phyloP scores from a whole-genome alignment of 1,140 invertebrate species.

The Drosophila erecta region DNA sequence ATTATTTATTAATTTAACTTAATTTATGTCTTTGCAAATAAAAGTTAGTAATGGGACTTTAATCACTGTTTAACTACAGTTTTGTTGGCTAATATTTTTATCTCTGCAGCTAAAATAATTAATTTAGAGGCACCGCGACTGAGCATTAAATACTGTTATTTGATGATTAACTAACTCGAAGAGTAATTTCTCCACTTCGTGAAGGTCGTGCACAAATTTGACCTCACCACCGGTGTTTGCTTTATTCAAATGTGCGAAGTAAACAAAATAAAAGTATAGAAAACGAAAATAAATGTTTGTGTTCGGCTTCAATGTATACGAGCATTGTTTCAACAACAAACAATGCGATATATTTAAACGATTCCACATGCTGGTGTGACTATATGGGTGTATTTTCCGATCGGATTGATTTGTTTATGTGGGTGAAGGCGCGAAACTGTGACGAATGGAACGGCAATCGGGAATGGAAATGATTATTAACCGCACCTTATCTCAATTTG shows the following conservation, averaged over 20 bases:
- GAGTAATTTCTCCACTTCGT: constrained; percentile 10
- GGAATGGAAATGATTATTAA: constrained; percentile 28
- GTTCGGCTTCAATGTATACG: constrained; percentile 32
- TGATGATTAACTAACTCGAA: constrained; percentile 2
- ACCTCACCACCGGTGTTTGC: constrained; percentile 13
- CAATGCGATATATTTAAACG: constrained; percentile 53
- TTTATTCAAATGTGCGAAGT: constrained; percentile 51
- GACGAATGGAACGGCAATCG: constrained; percentile 41
- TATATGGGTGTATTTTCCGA: constrained; percentile 1
- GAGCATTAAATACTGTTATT: no score
- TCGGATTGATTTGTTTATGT: constrained; percentile 27
- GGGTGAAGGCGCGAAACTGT: constrained; percentile 46
- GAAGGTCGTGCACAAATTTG: constrained; percentile 42
- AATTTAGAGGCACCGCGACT: no score
- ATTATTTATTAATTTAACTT: neutral
- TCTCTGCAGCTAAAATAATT: no score
- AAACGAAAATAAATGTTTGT: constrained; percentile 42
- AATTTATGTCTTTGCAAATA: neutral
- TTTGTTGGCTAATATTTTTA: neutral
- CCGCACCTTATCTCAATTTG: constrained; percentile 45
- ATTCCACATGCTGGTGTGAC: constrained; percentile 23
- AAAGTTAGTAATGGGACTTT: neutral
- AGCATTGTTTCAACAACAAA: constrained; percentile 61
- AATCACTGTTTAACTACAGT: neutral
- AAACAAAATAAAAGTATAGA: constrained; percentile 42